Percentiles rank a stretch among this genome's conserved stretches.
phyloP scores from a whole-genome alignment of 2,797 vertebrate genomes.

The Petrocephalus sullivani region DNA sequence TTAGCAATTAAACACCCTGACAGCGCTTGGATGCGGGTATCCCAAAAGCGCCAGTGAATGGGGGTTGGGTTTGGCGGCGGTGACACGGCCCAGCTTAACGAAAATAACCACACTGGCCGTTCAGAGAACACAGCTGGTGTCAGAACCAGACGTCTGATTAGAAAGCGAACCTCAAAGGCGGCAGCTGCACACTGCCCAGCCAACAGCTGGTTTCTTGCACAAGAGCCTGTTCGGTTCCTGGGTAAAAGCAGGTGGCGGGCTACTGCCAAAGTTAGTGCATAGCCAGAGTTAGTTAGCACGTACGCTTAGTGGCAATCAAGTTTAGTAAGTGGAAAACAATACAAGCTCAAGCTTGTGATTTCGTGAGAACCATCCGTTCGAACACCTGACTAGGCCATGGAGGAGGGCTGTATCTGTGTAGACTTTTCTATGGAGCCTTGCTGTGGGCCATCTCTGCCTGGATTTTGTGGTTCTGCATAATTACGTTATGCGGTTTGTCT shows the following conservation, averaged over 20 bases:
- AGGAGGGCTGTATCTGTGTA: neutral
- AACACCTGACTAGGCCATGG: neutral
- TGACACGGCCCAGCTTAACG: neutral
- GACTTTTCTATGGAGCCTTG: neutral
- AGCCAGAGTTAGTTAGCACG: neutral
- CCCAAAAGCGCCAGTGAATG: neutral
- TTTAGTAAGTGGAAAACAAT: neutral
- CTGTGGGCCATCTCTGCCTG: neutral
- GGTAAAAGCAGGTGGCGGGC: neutral
- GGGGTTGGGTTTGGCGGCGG: neutral
- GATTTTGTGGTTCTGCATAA: slow-evolving; percentile 3
- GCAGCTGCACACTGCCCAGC: neutral
- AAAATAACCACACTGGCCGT: neutral
- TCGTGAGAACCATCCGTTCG: neutral
- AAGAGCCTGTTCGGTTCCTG: neutral
- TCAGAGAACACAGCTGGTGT: neutral
- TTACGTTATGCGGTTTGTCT: slow-evolving; percentile 5
- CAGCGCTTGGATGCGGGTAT: neutral
- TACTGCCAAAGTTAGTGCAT: neutral
- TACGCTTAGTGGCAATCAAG: neutral
- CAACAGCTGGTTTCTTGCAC: neutral
- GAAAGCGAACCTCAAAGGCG: neutral
- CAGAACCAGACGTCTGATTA: neutral
- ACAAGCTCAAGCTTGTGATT: neutral
- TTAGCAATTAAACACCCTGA: neutral